Base-by-base conservation (phyloP, 2,888 invertebrate genomes). In the Cactoblastis cactorum region DNA sequence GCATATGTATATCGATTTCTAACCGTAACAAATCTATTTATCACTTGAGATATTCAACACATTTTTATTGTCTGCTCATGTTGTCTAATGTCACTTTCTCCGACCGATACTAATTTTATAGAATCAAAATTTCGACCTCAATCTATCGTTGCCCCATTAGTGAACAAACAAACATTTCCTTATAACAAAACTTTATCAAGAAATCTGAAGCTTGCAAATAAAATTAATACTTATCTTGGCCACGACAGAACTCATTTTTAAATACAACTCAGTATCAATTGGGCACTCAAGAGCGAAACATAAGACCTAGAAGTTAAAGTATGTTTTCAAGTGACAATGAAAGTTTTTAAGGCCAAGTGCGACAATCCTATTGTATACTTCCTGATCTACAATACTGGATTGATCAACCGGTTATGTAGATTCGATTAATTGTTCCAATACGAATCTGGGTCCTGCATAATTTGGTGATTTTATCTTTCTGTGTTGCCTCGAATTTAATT, bases 301-400 rank as follows among this genome's bases (percentile, higher is more conserved):
- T 43, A 43, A 32, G 24, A 32, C 32, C 43, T 43, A 32, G 43
- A 43, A 17, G n/a, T 17, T 32, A 43, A 28, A 43, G 71, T 66
- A 53, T 32, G 46, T 55, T 69, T 70, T 68, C 63, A 72, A 43
- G 28, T 43, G 43, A 43, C 11, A 43, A 28, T 14, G 28, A 41
- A 41, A 28, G 28, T 32, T 28, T 38, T 43, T 43, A 43, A 43
- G 76, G 77, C 71, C 78, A 75, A 77, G 71, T 65, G 67, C 70
- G 70, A 69, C 69, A 71, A 65, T 62, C 58, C 58, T 58, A 61
- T 48, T 48, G 38, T 48, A 43, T 19, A 47, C 35, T 48, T 48
- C 47, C 47, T 48, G 37, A 48, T 47, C 22, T 11, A 37, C 24
- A 38, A 47, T 47, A 48, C 15, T 28, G 47, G 37, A 24, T 48